Evolutionary conservation across 2,888 invertebrate species (phyloP), one percentile per base, ranked within the genome.

Genomic region (Diabrotica balteata): DNA sequence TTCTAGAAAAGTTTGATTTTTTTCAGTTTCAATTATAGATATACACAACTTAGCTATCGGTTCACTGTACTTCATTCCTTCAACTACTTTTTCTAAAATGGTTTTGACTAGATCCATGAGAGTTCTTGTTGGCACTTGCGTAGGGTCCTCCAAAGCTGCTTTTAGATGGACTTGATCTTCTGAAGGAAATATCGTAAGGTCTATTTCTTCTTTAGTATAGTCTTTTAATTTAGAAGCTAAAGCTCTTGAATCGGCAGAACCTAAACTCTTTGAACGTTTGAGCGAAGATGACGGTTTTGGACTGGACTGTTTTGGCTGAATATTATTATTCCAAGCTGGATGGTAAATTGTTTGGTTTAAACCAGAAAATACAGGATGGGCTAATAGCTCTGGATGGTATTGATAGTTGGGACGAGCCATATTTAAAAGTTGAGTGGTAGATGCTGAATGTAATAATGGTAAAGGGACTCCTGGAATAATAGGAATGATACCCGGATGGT

Each of bases 1-100:
- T 85, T 96, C 96, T 77, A 95, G 87, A 84, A 95, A 96, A 52
- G 95, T 95, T 85, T 94, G 93, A 74, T 91, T 92, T 78, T 90
- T 90, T 85, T 96, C 96, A 83, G 91, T 92, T 87, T 94, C 94
- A 75, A 95, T 94, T 59, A 95, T 94, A 68, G 91, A 90, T 78
- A 95, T 90, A 84, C 95, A 95, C 73, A 95, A 88, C 71, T 94
- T 91, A 8, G 95, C 94, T 62, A 94, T 93, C 42, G 94, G 91
- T 80, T 93, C 89, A 54, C 94, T 93, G 84, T 92, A 93, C 59
- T 92, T 88, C 54, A 84, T 84, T 7, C 92, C 92, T 84, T 94
- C 94, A 73, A 94, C 91, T 11, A 93, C 92, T 77, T 93, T 90
- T 67, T 91, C 90, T 83, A 95, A 89, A 74, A 95, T 89, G 79